phyloP scores from a whole-genome alignment of 1,140 invertebrate genomes.

The Grapholita molesta region DNA sequence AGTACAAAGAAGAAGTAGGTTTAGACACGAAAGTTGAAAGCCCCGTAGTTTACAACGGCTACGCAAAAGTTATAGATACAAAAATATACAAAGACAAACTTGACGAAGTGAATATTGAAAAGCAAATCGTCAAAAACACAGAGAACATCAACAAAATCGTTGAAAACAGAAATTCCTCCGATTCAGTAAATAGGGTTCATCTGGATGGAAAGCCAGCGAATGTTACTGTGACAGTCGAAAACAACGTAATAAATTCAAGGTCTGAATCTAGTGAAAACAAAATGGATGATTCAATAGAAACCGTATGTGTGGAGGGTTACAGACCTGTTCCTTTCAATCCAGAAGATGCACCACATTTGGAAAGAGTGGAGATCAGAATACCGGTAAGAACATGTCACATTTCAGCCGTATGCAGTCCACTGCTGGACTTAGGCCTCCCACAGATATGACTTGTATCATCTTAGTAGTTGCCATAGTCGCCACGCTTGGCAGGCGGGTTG shows the following conservation, averaged over 20 bases:
- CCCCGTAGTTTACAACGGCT: constrained; percentile 17
- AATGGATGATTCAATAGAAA: constrained; percentile 25
- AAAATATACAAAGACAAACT: constrained; percentile 12
- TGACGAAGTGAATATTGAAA: constrained; percentile 17
- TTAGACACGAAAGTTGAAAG: constrained; percentile 32
- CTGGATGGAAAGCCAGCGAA: constrained; percentile 17
- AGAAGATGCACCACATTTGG: constrained; percentile 21
- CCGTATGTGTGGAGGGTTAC: constrained; percentile 33
- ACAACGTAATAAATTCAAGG: constrained; percentile 5
- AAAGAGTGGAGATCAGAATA: neutral
- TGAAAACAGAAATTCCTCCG: neutral
- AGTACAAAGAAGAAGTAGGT: constrained; percentile 59
- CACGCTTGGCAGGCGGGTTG: no score
- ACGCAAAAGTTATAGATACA: constrained; percentile 18
- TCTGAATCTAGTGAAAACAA: constrained; percentile 19
- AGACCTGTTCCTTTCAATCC: constrained; percentile 43
- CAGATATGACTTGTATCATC: no score
- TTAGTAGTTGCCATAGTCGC: no score
- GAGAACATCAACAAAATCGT: constrained; percentile 15
- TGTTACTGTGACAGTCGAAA: constrained; percentile 15
- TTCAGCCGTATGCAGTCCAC: no score
- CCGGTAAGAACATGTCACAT: neutral
- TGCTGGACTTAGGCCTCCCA: no score
- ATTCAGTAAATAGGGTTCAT: neutral
- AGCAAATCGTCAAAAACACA: constrained; percentile 17